Base-by-base conservation (phyloP, 2,797 vertebrate species). In the Paramormyrops hopkinsi region DNA sequence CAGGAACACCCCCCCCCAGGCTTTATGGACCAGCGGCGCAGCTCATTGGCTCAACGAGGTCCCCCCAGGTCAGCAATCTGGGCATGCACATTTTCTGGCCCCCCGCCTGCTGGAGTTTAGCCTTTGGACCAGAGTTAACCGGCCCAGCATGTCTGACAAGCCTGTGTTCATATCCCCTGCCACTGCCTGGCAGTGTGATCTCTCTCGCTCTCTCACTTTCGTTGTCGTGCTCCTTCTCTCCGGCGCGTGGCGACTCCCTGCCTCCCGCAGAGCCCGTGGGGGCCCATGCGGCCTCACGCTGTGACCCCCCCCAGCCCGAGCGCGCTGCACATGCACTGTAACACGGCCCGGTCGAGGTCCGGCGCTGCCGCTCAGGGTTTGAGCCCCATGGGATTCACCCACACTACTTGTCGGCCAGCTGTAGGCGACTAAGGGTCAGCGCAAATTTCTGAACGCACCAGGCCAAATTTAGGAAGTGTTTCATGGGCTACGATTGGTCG, bases 71-170 rank as follows among this genome's bases (percentile, higher is more conserved):
- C 51, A 37, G 37, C 59, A 6, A 65, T 69, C 86, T 88, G 56
- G 86, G 86, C 56, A 76, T 33, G 69, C 65, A 76, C 62, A 87
- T 54, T 65, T 88, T 46, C 59, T 86, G 50, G 50, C 83, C 37
- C 19, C n/a, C 11, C 6, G 56, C 59, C 48, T 25, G 84, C 84
- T 76, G 86, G 86, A 88, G 41, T 88, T 88, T 41, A 83, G 85
- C 65, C 89, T 89, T 86, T 89, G 84, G 89, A 76, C 89, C 37
- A 33, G 62, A 87, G 89, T 76, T 73, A 76, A 54, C 25, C 53
- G 84, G 59, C 48, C 85, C 19, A 59, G 14, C 44, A 14, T 51
- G 65, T 87, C 89, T 87, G 89, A 87, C 48, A 46, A 87, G 62
- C 83, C 84, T 46, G 62, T 44, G 86, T 76, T 29, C 25, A 73